Percentiles rank a stretch among this genome's conserved stretches.
Conservation (phyloP, 2,113 vertebrate species). For the Cacatua alba region DNA sequence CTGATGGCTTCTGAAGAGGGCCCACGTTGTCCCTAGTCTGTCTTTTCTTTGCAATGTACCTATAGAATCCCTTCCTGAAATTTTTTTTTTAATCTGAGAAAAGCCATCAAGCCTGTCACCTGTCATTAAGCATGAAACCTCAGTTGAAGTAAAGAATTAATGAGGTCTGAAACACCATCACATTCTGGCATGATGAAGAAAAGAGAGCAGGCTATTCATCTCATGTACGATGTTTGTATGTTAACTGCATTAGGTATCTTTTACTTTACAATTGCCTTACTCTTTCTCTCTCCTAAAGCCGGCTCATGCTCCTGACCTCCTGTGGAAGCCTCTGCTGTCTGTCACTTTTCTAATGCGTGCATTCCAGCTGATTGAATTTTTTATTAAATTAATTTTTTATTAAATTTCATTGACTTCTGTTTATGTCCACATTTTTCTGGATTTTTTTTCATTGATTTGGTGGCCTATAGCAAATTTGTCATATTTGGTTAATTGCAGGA, state of each 20-base stretch:
- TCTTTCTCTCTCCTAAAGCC: background rate
- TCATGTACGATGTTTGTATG: background rate
- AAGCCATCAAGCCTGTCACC: no score
- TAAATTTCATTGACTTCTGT: background rate
- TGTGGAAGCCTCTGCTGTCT: constrained; percentile 30
- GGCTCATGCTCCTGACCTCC: constrained; percentile 9
- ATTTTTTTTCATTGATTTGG: background rate
- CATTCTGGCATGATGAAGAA: no score
- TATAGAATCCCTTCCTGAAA: no score
- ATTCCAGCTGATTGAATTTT: constrained; percentile 57
- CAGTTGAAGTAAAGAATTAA: no score
- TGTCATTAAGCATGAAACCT: no score
- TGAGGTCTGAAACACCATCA: no score
- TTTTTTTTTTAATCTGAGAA: no score
- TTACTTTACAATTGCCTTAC: constrained; percentile 4
- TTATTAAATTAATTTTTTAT: constrained; percentile 57
- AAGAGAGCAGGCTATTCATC: no score
- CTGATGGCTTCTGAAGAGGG: no score
- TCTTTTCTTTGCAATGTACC: no score
- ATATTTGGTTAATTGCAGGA: background rate
- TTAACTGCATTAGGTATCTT: constrained; percentile 8
- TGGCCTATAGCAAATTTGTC: background rate
- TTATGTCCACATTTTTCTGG: background rate
- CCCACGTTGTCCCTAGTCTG: no score
- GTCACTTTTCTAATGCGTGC: constrained; percentile 40